phyloP scores from a whole-genome alignment of 2,113 vertebrate genomes.

The Mungos mungo region DNA sequence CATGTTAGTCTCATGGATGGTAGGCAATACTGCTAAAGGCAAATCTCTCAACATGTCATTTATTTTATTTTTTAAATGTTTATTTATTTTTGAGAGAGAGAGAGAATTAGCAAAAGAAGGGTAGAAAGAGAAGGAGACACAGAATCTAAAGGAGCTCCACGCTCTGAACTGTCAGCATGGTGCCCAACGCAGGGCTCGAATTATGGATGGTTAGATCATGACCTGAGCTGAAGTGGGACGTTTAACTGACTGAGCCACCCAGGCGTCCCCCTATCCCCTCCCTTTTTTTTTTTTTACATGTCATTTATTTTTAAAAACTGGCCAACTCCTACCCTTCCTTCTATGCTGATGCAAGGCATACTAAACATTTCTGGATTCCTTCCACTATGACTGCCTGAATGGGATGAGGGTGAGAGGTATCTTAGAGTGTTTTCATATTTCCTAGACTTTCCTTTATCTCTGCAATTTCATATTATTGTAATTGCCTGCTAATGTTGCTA shows the following conservation, averaged over 20 bases:
- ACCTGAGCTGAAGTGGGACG: too few species aligned
- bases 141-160: too few species aligned
- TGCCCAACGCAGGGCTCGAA: too few species aligned
- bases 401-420: background rate
- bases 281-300: background rate
- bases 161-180: too few species aligned
- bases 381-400: background rate
- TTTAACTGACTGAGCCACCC: too few species aligned
- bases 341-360: background rate
- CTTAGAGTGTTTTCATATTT: background rate
- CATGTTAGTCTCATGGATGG: background rate
- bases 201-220: too few species aligned
- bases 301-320: background rate
- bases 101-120: too few species aligned
- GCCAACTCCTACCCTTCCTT: background rate
- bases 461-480: background rate
- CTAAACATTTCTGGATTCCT: background rate
- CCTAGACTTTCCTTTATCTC: background rate
- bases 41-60: background rate
- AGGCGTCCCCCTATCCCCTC: too few species aligned
- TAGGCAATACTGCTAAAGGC: background rate
- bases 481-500: background rate
- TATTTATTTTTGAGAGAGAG: too few species aligned
- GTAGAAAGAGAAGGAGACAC: too few species aligned
- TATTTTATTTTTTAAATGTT: background rate